Percentiles rank a stretch among this genome's conserved stretches.
Evolutionary conservation across 2,797 vertebrate genomes (phyloP).

Genomic region (Hippopotamyrus pictus): DNA sequence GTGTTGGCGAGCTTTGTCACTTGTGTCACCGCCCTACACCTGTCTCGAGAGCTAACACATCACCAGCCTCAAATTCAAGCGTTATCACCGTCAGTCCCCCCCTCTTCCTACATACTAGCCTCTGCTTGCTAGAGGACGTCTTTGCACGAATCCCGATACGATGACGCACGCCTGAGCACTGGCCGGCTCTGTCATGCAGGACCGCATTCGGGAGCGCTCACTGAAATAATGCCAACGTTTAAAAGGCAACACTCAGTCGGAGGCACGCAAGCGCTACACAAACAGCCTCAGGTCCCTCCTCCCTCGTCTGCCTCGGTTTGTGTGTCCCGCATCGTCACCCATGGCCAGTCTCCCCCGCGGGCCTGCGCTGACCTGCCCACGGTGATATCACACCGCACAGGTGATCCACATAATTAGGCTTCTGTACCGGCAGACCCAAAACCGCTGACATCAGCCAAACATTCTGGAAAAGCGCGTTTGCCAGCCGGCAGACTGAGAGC

Average conservation of each 20-base stretch:
- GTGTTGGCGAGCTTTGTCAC: neutral
- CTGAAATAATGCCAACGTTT: neutral
- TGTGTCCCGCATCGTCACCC: neutral
- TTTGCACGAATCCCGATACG: neutral
- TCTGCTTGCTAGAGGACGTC: neutral
- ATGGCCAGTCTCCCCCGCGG: neutral
- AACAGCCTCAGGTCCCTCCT: neutral
- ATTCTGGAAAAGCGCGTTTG: neutral
- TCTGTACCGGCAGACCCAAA: neutral
- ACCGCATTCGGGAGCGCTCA: neutral
- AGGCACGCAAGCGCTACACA: neutral
- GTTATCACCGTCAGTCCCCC: neutral
- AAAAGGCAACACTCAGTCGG: neutral
- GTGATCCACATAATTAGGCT: neutral
- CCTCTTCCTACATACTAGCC: neutral
- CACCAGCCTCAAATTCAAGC: neutral
- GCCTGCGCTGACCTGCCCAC: neutral
- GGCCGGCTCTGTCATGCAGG: neutral
- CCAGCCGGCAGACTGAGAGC: neutral
- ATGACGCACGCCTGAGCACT: too few relatives aligned
- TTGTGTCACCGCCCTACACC: neutral
- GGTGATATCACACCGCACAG: neutral
- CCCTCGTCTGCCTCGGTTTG: neutral
- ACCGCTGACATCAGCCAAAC: neutral
- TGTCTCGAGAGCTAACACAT: neutral